Percentiles rank a stretch among this genome's conserved stretches.
Conservation (phyloP, 2,888 invertebrate species). For the Hypomecis atomaria region DNA sequence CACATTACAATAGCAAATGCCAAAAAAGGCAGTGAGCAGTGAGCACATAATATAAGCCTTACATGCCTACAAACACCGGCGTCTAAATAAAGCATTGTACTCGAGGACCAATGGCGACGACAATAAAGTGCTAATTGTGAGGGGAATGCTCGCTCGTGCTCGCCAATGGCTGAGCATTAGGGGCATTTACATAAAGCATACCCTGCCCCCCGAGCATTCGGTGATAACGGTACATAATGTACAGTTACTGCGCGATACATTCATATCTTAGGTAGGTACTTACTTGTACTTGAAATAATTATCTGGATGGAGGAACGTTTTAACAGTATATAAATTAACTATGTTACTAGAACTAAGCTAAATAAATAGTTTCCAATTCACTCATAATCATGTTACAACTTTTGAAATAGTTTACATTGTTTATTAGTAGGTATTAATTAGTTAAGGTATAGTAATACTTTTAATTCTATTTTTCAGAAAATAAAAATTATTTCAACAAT, state of each 20-base stretch:
- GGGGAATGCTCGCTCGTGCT: slow-evolving; percentile 79
- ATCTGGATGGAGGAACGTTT: background rate
- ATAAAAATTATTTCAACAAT: too few relatives aligned
- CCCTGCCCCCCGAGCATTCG: slow-evolving; percentile 48
- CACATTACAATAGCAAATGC: background rate
- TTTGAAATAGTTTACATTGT: too few relatives aligned
- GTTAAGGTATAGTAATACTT: too few relatives aligned
- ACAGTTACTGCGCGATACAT: background rate
- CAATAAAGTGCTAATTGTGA: slow-evolving; percentile 79
- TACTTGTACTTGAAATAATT: too few relatives aligned
- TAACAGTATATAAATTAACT: too few relatives aligned
- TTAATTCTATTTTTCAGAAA: too few relatives aligned
- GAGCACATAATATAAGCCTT: slow-evolving; percentile 3
- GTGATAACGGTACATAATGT: slow-evolving; percentile 27
- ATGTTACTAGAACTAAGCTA: too few relatives aligned
- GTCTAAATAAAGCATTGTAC: slow-evolving; percentile 51
- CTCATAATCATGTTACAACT: too few relatives aligned
- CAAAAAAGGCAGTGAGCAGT: background rate
- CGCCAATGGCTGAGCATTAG: slow-evolving; percentile 83
- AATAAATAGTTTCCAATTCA: too few relatives aligned
- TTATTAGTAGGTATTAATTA: too few relatives aligned
- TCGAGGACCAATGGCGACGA: slow-evolving; percentile 64
- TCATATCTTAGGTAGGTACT: background rate
- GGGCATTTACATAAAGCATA: slow-evolving; percentile 62
- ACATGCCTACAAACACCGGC: slow-evolving; percentile 18